Conservation (phyloP, 2,888 invertebrate genomes). For the Drosophila mulleri region DNA sequence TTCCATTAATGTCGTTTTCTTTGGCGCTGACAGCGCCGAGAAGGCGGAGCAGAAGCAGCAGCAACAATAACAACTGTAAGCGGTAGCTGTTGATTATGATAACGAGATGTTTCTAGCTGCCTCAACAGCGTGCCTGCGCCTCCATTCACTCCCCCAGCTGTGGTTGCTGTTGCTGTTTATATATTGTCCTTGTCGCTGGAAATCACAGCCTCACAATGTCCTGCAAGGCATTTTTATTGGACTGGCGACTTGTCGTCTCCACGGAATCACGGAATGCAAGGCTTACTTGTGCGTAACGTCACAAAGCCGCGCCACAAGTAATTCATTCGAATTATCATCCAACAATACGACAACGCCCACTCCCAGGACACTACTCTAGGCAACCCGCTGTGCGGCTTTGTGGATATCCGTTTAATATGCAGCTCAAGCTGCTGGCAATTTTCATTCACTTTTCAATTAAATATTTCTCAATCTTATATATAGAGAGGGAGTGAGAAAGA, state of each 20-base stretch:
- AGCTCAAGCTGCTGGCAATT: slow-evolving; percentile 24
- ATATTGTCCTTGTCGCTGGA: slow-evolving; percentile 34
- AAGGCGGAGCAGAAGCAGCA: slow-evolving; percentile 15
- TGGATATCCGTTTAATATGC: slow-evolving; percentile 22
- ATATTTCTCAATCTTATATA: not conserved
- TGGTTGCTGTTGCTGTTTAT: not conserved
- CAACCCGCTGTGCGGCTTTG: not conserved
- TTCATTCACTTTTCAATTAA: slow-evolving; percentile 9
- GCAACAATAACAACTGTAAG: slow-evolving; percentile 28
- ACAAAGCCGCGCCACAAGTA: slow-evolving; percentile 39
- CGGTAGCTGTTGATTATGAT: slow-evolving; percentile 49
- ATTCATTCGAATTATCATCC: slow-evolving; percentile 76
- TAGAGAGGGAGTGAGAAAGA: no score
- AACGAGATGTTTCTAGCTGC: slow-evolving; percentile 48
- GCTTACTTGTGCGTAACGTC: slow-evolving; percentile 21
- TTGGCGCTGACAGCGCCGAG: slow-evolving; percentile 55
- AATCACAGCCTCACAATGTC: slow-evolving; percentile 62
- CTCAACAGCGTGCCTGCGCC: slow-evolving; percentile 21
- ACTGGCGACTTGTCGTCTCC: slow-evolving; percentile 31
- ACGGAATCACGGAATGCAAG: slow-evolving; percentile 44
- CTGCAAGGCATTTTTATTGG: slow-evolving; percentile 50
- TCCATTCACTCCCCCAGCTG: slow-evolving; percentile 34
- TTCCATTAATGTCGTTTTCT: slow-evolving; percentile 80
- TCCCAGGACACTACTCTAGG: not conserved
- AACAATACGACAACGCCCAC: slow-evolving; percentile 21